Percentiles rank a stretch among this genome's conserved stretches.
Evolutionary conservation across 2,797 vertebrate species (phyloP).

Genomic region (Sarcophilus harrisii): DNA sequence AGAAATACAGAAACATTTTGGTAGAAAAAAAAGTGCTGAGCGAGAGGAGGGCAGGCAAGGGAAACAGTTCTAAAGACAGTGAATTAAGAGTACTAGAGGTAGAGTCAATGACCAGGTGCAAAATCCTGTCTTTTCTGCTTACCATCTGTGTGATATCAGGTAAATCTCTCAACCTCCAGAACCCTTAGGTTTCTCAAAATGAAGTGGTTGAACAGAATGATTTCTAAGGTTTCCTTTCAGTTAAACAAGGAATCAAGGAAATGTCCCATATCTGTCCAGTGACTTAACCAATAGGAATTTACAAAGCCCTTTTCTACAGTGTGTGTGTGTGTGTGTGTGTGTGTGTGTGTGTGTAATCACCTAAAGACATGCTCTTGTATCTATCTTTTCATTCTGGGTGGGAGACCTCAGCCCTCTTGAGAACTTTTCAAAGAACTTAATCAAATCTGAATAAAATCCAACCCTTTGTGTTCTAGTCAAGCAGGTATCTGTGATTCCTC

Average conservation of each 20-base stretch:
- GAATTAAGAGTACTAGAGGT: background rate
- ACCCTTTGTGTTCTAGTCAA: too few relatives aligned
- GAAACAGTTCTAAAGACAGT: background rate
- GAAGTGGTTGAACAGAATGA: background rate
- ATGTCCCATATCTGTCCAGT: background rate
- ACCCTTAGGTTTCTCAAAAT: background rate
- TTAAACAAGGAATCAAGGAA: background rate
- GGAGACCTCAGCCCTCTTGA: too few relatives aligned
- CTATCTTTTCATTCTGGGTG: too few relatives aligned
- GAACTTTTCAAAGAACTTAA: too few relatives aligned
- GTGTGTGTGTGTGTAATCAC: too few relatives aligned
- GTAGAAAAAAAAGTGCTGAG: background rate
- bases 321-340: too few relatives aligned
- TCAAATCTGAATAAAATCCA: too few relatives aligned
- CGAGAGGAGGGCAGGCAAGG: background rate
- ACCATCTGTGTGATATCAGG: background rate
- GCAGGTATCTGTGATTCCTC: too few relatives aligned
- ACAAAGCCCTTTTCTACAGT: background rate
- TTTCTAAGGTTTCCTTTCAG: background rate
- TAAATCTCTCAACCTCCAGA: background rate
- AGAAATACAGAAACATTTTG: background rate
- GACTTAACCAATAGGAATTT: background rate
- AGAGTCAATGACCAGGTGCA: background rate
- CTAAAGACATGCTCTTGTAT: too few relatives aligned
- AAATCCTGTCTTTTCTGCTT: background rate